Evolutionary conservation across 2,113 vertebrate species (phyloP).

Genomic region (Hippotragus niger): DNA sequence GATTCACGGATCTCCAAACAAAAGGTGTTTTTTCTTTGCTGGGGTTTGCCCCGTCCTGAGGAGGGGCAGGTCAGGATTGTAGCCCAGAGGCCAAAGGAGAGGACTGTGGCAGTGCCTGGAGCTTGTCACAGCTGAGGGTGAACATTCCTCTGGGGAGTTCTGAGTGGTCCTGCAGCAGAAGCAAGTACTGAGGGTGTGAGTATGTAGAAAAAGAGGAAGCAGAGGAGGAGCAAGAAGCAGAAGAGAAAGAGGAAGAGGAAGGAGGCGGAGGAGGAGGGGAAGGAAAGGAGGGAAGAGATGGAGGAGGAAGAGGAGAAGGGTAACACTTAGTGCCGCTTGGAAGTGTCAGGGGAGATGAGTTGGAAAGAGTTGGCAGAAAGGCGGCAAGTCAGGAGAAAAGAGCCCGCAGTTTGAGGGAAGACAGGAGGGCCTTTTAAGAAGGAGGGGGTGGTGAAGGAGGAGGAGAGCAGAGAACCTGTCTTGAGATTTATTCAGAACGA

Average conservation of each 20-base stretch:
- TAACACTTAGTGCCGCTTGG: too few relatives aligned
- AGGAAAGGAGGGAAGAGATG: fast-evolving
- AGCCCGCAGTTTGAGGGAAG: neutral
- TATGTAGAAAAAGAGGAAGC: neutral
- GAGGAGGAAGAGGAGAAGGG: neutral
- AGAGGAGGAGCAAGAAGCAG: neutral
- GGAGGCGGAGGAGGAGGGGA: neutral
- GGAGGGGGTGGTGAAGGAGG: neutral
- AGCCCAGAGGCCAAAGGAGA: neutral
- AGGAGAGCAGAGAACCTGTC: neutral
- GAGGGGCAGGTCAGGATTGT: too few relatives aligned
- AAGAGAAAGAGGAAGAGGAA: neutral
- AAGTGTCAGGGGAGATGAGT: neutral
- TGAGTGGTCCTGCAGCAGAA: neutral
- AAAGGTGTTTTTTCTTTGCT: neutral
- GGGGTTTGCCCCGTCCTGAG: neutral
- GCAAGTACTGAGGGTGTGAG: neutral
- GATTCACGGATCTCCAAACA: neutral
- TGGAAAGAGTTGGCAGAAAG: neutral
- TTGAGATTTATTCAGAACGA: constrained; percentile 37
- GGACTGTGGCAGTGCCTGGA: neutral
- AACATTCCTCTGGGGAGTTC: neutral
- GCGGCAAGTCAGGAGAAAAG: neutral
- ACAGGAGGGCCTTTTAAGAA: neutral
- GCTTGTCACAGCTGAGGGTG: neutral